Percentiles rank a stretch among this genome's conserved stretches.
phyloP scores from a whole-genome alignment of 2,888 invertebrate genomes.

The Celastrina argiolus region DNA sequence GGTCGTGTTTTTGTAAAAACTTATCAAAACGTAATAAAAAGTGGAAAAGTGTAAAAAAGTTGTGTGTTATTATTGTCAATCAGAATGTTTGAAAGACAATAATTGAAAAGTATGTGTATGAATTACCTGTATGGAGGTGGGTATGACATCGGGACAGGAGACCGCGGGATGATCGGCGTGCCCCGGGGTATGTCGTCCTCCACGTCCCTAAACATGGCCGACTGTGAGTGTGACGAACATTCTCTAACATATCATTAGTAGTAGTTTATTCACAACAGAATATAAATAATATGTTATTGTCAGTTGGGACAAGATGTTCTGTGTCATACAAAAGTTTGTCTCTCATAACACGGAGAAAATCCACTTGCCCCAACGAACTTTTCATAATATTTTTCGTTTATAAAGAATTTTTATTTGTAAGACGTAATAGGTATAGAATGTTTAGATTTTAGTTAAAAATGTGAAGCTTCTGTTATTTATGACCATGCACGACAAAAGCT shows the following conservation, averaged over 20 bases:
- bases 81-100: too few species aligned
- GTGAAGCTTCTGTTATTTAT: background rate
- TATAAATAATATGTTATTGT: background rate
- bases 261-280: background rate
- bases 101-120: background rate
- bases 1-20: too few species aligned
- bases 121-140: slow-evolving; percentile 72
- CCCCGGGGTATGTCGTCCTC: slow-evolving; percentile 58
- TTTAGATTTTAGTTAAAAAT: background rate
- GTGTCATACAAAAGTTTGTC: too few species aligned
- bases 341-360: too few species aligned
- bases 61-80: too few species aligned
- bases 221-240: slow-evolving; percentile 12
- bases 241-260: background rate
- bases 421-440: background rate
- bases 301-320: too few species aligned
- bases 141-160: slow-evolving; percentile 55
- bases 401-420: background rate
- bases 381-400: background rate
- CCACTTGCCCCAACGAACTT: too few species aligned
- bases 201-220: slow-evolving; percentile 56
- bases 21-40: too few species aligned
- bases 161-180: slow-evolving; percentile 60
- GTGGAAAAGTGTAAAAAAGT: too few species aligned
- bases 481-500: slow-evolving; percentile 8